phyloP scores from a whole-genome alignment of 2,888 invertebrate species.

The Podotricha telesiphe region DNA sequence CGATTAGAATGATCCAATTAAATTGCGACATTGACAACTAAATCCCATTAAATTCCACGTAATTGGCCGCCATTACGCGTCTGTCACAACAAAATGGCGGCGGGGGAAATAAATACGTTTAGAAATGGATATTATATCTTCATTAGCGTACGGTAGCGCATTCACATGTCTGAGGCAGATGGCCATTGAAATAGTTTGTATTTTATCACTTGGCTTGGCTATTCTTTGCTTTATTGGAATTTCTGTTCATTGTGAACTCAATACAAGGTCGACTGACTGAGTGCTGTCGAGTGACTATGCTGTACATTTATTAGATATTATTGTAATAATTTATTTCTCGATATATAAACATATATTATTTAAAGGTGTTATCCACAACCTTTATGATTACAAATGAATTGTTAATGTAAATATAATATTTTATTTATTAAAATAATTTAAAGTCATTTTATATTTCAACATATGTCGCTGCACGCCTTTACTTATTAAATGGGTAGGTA shows the following conservation, averaged over 20 bases:
- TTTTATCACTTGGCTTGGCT: conserved; percentile 67
- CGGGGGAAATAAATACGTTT: conserved; percentile 74
- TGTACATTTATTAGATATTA: neutral
- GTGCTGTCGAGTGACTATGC: conserved; percentile 8
- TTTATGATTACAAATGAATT: too few relatives aligned
- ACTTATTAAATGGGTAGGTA: neutral
- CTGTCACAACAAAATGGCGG: conserved; percentile 74
- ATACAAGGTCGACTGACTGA: conserved; percentile 25
- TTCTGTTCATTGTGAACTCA: conserved; percentile 48
- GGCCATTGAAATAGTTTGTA: conserved; percentile 79
- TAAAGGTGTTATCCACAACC: neutral
- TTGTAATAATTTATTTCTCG: too few relatives aligned
- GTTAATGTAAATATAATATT: neutral
- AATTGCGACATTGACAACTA: conserved; percentile 78
- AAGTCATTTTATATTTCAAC: too few relatives aligned
- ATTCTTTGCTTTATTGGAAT: conserved; percentile 62
- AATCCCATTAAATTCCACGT: conserved; percentile 76
- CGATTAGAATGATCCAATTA: conserved; percentile 80
- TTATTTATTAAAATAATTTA: too few relatives aligned
- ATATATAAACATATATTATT: neutral
- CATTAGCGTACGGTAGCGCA: conserved; percentile 78
- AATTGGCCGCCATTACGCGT: conserved; percentile 79
- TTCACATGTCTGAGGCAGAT: conserved; percentile 74
- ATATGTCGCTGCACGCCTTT: neutral
- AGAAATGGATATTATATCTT: conserved; percentile 82